A percentile compares a stretch with the other conserved stretches of the same genome.
These are phyloP conservation scores for Hydra vulgaris DNA, from an alignment of 30 jellyfish, hydroid and myxozoan genomes.

Conservation along the genomic window DNA sequence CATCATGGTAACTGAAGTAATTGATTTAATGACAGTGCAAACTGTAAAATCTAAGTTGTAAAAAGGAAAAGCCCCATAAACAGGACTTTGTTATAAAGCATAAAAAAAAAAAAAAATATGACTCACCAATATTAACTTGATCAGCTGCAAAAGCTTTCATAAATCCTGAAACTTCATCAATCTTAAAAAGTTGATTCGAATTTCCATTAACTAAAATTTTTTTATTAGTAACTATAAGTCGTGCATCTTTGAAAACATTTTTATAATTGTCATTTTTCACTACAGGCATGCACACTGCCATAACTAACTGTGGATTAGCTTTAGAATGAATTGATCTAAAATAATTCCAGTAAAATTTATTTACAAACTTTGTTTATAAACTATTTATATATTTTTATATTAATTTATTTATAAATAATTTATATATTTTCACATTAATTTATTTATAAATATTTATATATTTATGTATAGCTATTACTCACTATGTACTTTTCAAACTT, in stretches of 20 bases:
- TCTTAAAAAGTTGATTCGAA: constrained; percentile 57
- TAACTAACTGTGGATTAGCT: constrained; percentile 56
- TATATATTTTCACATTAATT: too few species aligned
- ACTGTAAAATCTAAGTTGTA: background rate
- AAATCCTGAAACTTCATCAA: constrained; percentile 47
- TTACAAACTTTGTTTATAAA: too few species aligned
- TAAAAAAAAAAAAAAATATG: background rate
- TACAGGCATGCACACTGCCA: constrained; percentile 56
- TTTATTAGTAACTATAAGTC: constrained; percentile 34
- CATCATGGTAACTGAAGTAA: too few species aligned
- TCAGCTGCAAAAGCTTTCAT: constrained; percentile 64
- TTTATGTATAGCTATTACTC: too few species aligned
- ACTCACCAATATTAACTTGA: constrained; percentile 41
- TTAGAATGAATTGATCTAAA: constrained; percentile 44
- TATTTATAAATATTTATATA: too few species aligned
- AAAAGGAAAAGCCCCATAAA: background rate
- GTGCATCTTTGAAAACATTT: constrained; percentile 27
- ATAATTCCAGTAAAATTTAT: too few species aligned
- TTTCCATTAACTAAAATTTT: constrained; percentile 47
- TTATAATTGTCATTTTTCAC: constrained; percentile 30
- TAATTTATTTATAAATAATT: too few species aligned
- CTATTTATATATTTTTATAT: too few species aligned
- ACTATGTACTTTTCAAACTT: too few species aligned
- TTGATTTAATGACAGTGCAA: too few species aligned
- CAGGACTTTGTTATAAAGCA: too few species aligned